phyloP scores from a whole-genome alignment of 2,797 vertebrate species.

The Coregonus sp. region DNA sequence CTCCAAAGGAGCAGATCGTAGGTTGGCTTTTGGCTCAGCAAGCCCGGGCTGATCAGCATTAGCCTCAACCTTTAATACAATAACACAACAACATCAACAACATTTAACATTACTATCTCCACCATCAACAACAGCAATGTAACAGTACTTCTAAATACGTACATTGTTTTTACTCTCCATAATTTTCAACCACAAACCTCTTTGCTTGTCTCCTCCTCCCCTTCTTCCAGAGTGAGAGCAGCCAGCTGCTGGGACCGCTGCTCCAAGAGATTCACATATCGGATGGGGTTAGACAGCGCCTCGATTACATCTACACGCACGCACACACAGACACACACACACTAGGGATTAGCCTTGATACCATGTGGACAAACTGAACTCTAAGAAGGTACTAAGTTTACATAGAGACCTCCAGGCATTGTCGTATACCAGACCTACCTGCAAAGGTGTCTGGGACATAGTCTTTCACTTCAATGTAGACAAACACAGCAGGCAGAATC shows the following conservation, averaged over 20 bases:
- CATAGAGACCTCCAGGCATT: not conserved
- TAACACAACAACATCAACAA: not conserved
- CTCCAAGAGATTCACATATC: conserved; percentile 96
- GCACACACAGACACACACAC: no score
- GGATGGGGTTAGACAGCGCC: conserved; percentile 95
- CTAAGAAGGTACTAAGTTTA: no score
- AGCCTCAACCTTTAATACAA: conserved; percentile 45
- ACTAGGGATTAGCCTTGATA: no score
- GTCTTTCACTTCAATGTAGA: conserved; percentile 89
- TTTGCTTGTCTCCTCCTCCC: conserved; percentile 85
- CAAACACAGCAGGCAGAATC: conserved; percentile 83
- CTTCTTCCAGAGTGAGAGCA: conserved; percentile 92
- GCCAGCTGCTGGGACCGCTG: conserved; percentile 96
- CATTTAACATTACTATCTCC: not conserved
- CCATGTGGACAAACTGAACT: no score
- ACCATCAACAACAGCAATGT: not conserved
- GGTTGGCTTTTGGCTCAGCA: conserved; percentile 84
- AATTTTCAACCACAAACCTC: conserved; percentile 74
- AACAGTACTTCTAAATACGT: not conserved
- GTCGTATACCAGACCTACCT: conserved; percentile 53
- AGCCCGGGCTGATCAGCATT: conserved; percentile 62
- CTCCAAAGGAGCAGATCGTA: conserved; percentile 84
- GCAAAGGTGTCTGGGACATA: conserved; percentile 89
- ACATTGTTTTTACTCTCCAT: no score
- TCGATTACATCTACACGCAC: conserved; percentile 88